A percentile compares a stretch with the other conserved stretches of the same genome.
Evolutionary conservation across 2,797 vertebrate species (phyloP).

Genomic region (Syndactyla subalaris): DNA sequence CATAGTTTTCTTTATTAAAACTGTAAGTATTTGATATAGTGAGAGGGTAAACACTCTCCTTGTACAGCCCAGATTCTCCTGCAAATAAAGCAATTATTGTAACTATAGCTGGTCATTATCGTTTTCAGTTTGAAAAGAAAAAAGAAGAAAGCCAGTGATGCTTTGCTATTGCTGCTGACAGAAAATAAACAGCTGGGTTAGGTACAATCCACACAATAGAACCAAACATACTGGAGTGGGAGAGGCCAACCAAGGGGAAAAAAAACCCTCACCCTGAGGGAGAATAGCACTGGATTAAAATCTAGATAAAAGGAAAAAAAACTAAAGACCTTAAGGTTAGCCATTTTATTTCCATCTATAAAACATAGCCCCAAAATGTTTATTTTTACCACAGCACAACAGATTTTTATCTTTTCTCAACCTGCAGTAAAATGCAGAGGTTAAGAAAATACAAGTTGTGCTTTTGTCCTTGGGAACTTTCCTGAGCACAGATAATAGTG

Average conservation of each 20-base stretch:
- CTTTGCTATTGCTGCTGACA: not conserved
- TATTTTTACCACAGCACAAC: not conserved
- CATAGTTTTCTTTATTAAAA: not conserved
- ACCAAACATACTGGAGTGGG: not conserved
- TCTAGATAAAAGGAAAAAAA: not conserved
- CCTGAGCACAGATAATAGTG: not conserved
- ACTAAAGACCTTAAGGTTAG: not conserved
- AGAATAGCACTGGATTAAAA: not conserved
- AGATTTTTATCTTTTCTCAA: conserved; percentile 38
- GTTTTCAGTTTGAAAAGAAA: not conserved
- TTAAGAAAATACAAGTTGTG: not conserved
- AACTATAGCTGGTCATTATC: not conserved
- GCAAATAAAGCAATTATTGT: not conserved
- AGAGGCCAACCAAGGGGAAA: not conserved
- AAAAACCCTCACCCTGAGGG: not conserved
- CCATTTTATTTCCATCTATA: conserved; percentile 31
- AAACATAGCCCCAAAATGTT: not conserved
- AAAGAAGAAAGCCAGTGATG: not conserved
- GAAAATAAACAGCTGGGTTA: not conserved
- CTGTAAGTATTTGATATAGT: not conserved
- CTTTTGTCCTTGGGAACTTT: conserved; percentile 42
- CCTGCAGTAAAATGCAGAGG: conserved; percentile 12
- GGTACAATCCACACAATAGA: not conserved
- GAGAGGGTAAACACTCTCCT: not conserved
- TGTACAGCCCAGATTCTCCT: not conserved